Evolutionary conservation across 2,797 vertebrate genomes (phyloP).

Genomic region (Silurus aristotelis): DNA sequence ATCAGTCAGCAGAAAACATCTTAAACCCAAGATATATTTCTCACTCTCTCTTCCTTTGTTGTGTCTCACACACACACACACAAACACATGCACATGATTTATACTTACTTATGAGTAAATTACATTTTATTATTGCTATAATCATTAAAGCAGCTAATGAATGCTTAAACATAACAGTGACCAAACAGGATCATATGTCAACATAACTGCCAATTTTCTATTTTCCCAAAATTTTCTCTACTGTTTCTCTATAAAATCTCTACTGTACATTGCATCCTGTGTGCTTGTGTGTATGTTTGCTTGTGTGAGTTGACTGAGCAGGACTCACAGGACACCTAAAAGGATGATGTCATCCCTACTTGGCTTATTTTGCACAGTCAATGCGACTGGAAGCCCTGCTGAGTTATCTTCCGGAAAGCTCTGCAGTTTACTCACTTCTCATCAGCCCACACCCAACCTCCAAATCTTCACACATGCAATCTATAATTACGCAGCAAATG

Average conservation of each 20-base stretch:
- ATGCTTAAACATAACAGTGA: too few relatives aligned
- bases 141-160: not conserved
- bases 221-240: not conserved
- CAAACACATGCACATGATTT: not conserved
- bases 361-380: slow-evolving; percentile 54
- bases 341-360: slow-evolving; percentile 73
- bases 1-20: slow-evolving; percentile 57
- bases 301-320: slow-evolving; percentile 71
- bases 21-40: slow-evolving; percentile 59
- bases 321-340: slow-evolving; percentile 76
- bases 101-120: too few relatives aligned
- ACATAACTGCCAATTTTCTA: too few relatives aligned
- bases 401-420: slow-evolving; percentile 52
- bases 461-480: slow-evolving; percentile 28
- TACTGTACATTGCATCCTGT: not conserved
- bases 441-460: slow-evolving; percentile 15
- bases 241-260: not conserved
- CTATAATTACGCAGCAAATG: slow-evolving; percentile 48
- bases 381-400: slow-evolving; percentile 40
- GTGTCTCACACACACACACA: slow-evolving; percentile 48
- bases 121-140: not conserved
- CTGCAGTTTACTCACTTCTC: slow-evolving; percentile 22
- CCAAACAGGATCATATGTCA: too few relatives aligned
- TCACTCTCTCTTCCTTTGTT: slow-evolving; percentile 48
- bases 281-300: slow-evolving; percentile 48